These are phyloP conservation scores for Drosophila yooni DNA, from an alignment of 2,888 invertebrate genomes.

Conservation along the genomic window DNA sequence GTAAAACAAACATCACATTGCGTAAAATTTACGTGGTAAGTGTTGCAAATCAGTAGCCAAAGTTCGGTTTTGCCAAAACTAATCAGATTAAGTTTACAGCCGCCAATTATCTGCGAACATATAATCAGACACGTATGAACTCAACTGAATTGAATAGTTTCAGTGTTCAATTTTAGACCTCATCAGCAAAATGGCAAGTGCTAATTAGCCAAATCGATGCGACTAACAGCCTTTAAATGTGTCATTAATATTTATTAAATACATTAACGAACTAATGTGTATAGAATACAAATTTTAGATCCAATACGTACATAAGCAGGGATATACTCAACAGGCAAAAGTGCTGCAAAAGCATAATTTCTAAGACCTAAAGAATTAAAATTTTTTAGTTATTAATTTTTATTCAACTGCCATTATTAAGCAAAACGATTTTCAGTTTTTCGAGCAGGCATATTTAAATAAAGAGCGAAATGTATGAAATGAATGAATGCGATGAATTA, in stretches of 20 bases:
- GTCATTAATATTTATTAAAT: slow-evolving; percentile 62
- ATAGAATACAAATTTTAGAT: slow-evolving; percentile 11
- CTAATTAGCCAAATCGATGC: slow-evolving; percentile 62
- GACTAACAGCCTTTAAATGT: slow-evolving; percentile 18
- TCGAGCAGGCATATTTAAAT: slow-evolving; percentile 41
- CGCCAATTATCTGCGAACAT: background rate
- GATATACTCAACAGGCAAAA: background rate
- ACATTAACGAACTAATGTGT: slow-evolving; percentile 45
- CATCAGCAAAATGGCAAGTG: slow-evolving; percentile 47
- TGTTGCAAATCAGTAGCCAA: background rate
- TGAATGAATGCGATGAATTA: slow-evolving; percentile 46
- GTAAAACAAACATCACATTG: background rate
- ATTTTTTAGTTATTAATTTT: slow-evolving; percentile 26
- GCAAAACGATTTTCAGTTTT: slow-evolving; percentile 14
- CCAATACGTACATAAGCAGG: background rate
- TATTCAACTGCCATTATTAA: slow-evolving; percentile 35
- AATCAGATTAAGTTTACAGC: background rate
- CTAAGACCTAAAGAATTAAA: slow-evolving; percentile 8
- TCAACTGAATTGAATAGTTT: background rate
- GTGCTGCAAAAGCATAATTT: slow-evolving; percentile 4
- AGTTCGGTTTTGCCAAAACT: background rate
- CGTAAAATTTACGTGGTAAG: background rate
- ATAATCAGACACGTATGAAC: background rate
- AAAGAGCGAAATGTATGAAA: slow-evolving; percentile 41
- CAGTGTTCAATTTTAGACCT: background rate